Percentiles rank a stretch among this genome's conserved stretches.
Evolutionary conservation across 2,113 vertebrate species (phyloP).

Genomic region (Amphiprion percula): DNA sequence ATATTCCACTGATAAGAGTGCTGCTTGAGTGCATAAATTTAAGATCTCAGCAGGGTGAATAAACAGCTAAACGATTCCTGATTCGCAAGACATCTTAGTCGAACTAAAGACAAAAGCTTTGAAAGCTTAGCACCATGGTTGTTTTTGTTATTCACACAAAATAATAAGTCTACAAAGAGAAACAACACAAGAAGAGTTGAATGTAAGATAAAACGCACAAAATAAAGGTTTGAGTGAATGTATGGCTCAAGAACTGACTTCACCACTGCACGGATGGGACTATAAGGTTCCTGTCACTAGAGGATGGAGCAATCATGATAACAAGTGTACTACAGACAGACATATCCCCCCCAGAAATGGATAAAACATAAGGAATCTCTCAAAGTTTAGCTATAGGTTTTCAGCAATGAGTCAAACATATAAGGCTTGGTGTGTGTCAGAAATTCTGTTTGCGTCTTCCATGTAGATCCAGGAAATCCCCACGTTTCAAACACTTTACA

Average conservation of each 20-base stretch:
- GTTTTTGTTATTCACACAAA: conserved; percentile 45
- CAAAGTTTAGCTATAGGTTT: conserved; percentile 37
- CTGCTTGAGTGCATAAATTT: conserved; percentile 58
- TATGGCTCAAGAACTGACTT: conserved; percentile 73
- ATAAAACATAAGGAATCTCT: conserved; percentile 49
- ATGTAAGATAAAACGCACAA: conserved; percentile 56
- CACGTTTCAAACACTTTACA: not conserved
- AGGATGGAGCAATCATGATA: conserved; percentile 67
- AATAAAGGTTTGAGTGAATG: conserved; percentile 59
- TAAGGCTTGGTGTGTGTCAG: conserved; percentile 75
- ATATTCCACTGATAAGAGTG: conserved; percentile 8
- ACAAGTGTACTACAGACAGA: conserved; percentile 40
- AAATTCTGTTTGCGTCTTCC: conserved; percentile 40
- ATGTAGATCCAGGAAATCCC: conserved; percentile 20
- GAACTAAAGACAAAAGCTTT: conserved; percentile 56
- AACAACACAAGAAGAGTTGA: conserved; percentile 43
- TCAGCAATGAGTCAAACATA: conserved; percentile 67
- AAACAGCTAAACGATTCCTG: conserved; percentile 63
- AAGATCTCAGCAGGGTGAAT: conserved; percentile 61
- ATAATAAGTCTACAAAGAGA: conserved; percentile 38
- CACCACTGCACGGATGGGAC: conserved; percentile 55
- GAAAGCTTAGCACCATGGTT: conserved; percentile 79
- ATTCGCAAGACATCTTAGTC: conserved; percentile 56
- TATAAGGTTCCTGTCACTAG: conserved; percentile 53
- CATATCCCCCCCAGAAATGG: conserved; percentile 1